phyloP scores from a whole-genome alignment of 1,140 invertebrate species.

The Drosophila lini region DNA sequence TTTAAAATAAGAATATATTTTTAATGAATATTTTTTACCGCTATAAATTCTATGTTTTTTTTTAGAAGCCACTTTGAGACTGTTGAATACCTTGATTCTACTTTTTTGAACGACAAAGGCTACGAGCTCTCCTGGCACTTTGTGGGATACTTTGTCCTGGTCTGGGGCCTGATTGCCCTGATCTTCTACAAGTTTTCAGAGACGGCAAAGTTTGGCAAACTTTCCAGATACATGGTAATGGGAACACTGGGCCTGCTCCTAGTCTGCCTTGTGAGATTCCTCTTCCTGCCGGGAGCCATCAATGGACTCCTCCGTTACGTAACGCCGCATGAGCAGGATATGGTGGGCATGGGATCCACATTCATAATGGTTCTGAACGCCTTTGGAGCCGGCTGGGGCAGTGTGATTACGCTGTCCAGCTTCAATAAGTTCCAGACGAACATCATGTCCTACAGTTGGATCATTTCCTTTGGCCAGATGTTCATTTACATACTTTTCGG shows the following conservation, averaged over 20 bases:
- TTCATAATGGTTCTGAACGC: slow-evolving; percentile 79
- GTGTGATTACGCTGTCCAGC: slow-evolving; percentile 94
- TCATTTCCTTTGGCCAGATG: slow-evolving; percentile 68
- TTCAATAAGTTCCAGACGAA: slow-evolving; percentile 95
- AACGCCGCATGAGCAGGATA: slow-evolving; percentile 85
- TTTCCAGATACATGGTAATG: slow-evolving; percentile 54
- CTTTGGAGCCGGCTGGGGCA: slow-evolving; percentile 95
- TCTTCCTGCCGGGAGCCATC: slow-evolving; percentile 88
- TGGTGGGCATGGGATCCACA: slow-evolving; percentile 28
- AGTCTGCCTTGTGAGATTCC: slow-evolving; percentile 57
- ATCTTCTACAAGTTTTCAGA: slow-evolving; percentile 68
- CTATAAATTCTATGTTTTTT: not conserved
- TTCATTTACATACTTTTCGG: slow-evolving; percentile 62
- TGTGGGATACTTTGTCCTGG: slow-evolving; percentile 9
- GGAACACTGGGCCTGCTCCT: slow-evolving; percentile 33
- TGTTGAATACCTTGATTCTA: fast-evolving
- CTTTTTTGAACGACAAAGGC: fast-evolving
- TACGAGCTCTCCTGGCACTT: slow-evolving; percentile 52
- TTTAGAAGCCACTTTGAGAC: slow-evolving; percentile 43
- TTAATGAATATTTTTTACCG: not conserved
- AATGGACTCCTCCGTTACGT: slow-evolving; percentile 92
- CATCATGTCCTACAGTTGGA: slow-evolving; percentile 72
- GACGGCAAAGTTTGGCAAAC: slow-evolving; percentile 61
- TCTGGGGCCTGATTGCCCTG: slow-evolving; percentile 51
- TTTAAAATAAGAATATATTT: not conserved